phyloP scores from a whole-genome alignment of 1,140 invertebrate species.

The Cotesia typhae region DNA sequence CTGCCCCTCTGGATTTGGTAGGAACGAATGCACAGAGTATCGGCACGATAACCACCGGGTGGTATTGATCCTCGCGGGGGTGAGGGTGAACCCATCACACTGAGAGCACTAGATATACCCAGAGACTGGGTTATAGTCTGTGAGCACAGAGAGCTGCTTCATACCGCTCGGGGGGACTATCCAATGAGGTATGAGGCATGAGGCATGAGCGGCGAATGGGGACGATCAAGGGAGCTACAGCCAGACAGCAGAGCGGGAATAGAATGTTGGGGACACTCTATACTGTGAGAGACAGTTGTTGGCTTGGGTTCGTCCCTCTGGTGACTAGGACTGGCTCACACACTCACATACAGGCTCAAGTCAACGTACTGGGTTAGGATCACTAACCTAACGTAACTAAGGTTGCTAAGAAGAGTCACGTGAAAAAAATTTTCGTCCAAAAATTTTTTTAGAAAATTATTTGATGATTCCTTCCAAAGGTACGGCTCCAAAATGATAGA shows the following conservation, averaged over 20 bases:
- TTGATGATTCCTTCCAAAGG: too few relatives aligned
- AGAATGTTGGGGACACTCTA: background rate
- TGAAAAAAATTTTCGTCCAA: too few relatives aligned
- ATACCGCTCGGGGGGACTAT: background rate
- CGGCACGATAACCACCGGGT: constrained; percentile 57
- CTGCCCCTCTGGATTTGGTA: constrained; percentile 3
- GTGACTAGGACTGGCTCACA: constrained; percentile 44
- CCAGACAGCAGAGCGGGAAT: background rate
- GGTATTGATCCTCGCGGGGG: constrained; percentile 58
- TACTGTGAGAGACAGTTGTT: constrained; percentile 20
- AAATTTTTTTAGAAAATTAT: too few relatives aligned
- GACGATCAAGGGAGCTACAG: background rate
- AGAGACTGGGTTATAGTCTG: constrained; percentile 23
- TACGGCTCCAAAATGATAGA: too few relatives aligned
- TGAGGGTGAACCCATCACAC: constrained; percentile 40
- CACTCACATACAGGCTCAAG: background rate
- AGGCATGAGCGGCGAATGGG: background rate
- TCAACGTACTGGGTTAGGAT: constrained; percentile 33
- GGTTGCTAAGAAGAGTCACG: constrained; percentile 2
- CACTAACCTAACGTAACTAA: constrained; percentile 34
- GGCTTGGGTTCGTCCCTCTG: constrained; percentile 28
- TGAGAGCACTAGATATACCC: constrained; percentile 18
- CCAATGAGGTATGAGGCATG: background rate
- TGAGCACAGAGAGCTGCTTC: constrained; percentile 12
- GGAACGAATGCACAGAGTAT: constrained; percentile 42